Conservation (phyloP, 1,140 invertebrate species). For the Eumaeus atala region DNA sequence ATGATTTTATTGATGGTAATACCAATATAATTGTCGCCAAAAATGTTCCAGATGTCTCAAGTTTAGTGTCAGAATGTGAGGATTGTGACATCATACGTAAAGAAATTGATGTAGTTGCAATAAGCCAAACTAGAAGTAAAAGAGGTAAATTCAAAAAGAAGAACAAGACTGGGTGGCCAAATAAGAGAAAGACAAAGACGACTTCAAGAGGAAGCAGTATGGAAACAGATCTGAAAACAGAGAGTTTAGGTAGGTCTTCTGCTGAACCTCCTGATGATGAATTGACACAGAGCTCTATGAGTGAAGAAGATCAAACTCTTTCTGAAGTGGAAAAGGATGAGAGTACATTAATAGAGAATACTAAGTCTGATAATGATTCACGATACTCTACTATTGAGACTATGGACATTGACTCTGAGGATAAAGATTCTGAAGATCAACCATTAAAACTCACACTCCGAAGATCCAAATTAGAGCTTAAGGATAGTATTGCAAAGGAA, state of each 20-base stretch:
- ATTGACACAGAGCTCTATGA: conserved; percentile 39
- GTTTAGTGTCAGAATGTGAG: conserved; percentile 58
- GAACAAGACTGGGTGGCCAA: conserved; percentile 71
- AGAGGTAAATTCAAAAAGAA: conserved; percentile 69
- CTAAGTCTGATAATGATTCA: conserved; percentile 24
- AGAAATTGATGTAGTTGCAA: conserved; percentile 47
- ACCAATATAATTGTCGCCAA: conserved; percentile 41
- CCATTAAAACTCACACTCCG: conserved; percentile 10
- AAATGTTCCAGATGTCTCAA: conserved; percentile 50
- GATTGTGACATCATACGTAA: conserved; percentile 58
- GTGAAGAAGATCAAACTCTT: conserved; percentile 39
- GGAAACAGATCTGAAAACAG: conserved; percentile 39
- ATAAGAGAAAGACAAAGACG: conserved; percentile 56
- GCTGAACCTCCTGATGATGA: conserved; percentile 46
- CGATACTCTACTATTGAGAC: conserved; percentile 15
- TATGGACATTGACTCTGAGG: conserved; percentile 18
- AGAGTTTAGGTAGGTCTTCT: conserved; percentile 50
- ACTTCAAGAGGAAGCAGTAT: conserved; percentile 40
- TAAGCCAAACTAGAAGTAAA: conserved; percentile 26
- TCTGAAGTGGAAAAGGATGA: conserved; percentile 46
- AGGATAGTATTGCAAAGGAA: conserved; percentile 9
- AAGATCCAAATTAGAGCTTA: neutral
- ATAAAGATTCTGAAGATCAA: conserved; percentile 24
- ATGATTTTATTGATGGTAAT: conserved; percentile 48
- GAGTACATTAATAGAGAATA: conserved; percentile 30